A percentile compares a stretch with the other conserved stretches of the same genome.
phyloP scores from a whole-genome alignment of 2,888 invertebrate species.

The Teinopalpus imperialis region DNA sequence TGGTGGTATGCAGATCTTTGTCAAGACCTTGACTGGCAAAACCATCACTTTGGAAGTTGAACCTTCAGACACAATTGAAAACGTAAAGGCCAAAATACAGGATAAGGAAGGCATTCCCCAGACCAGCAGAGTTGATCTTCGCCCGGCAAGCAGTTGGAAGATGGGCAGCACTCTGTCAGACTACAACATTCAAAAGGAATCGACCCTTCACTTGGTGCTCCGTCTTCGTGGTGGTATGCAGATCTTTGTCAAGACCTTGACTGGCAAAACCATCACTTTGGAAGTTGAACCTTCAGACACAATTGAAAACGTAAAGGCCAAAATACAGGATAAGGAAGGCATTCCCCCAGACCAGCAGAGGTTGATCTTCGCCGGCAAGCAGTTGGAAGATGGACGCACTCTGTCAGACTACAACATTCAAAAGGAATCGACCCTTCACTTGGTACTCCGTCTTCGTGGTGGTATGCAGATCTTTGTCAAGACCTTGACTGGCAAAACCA shows the following conservation, averaged over 20 bases:
- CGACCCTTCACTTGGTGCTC: slow-evolving; percentile 77
- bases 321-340: slow-evolving; percentile 21
- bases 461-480: slow-evolving; percentile 43
- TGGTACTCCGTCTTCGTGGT: slow-evolving; percentile 68
- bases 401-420: slow-evolving; percentile 82
- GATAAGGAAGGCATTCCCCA: too few relatives aligned
- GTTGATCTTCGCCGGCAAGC: too few relatives aligned
- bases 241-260: slow-evolving; percentile 31
- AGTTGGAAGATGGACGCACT: slow-evolving; percentile 56
- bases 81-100: too few relatives aligned
- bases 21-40: neutral
- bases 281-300: slow-evolving; percentile 31
- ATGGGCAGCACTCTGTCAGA: slow-evolving; percentile 79
- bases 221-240: slow-evolving; percentile 58
- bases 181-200: slow-evolving; percentile 83
- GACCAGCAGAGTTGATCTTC: neutral
- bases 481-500: slow-evolving; percentile 31
- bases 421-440: slow-evolving; percentile 80
- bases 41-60: too few relatives aligned
- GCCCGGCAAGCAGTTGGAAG: slow-evolving; percentile 82
- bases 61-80: too few relatives aligned
- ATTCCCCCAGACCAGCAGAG: too few relatives aligned
- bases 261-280: slow-evolving; percentile 38
- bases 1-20: neutral
- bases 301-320: slow-evolving; percentile 31